Conservation (phyloP, 2,113 vertebrate genomes). For the Alexandromys fortis region DNA sequence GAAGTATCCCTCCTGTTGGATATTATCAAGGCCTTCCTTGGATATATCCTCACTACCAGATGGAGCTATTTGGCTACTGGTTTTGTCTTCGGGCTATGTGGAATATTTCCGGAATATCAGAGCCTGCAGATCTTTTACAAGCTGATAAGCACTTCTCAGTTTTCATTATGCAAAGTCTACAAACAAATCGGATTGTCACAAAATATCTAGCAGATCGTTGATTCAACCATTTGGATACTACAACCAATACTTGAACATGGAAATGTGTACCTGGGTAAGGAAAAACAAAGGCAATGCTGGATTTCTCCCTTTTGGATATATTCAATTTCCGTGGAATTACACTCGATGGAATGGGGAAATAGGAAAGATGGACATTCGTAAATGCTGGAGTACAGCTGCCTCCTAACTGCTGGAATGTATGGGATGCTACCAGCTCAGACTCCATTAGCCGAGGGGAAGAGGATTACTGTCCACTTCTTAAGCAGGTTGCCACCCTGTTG, state of each 20-base stretch:
- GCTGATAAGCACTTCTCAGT: constrained; percentile 81
- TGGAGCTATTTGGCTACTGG: constrained; percentile 88
- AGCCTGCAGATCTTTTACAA: constrained; percentile 84
- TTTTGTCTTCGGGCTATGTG: constrained; percentile 84
- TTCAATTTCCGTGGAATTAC: constrained; percentile 87
- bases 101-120: constrained; percentile 87
- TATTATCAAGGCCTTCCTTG: constrained; percentile 90
- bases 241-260: constrained; percentile 85
- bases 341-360: constrained; percentile 85
- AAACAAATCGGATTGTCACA: constrained; percentile 86
- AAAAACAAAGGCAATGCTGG: constrained; percentile 85
- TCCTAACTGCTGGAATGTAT: constrained; percentile 85
- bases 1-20: constrained; percentile 86
- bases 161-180: constrained; percentile 80
- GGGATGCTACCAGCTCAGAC: constrained; percentile 85
- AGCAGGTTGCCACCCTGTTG: constrained; percentile 66
- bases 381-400: constrained; percentile 88
- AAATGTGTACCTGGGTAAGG: constrained; percentile 85
- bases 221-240: constrained; percentile 88
- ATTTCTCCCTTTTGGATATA: constrained; percentile 88
- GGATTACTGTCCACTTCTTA: constrained; percentile 85
- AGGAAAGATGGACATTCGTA: constrained; percentile 83
- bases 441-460: constrained; percentile 85
- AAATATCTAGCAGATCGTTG: constrained; percentile 82
- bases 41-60: constrained; percentile 90